These are phyloP conservation scores for Cyclina sinensis DNA, from an alignment of 1,140 invertebrate species.

Conservation along the genomic window DNA sequence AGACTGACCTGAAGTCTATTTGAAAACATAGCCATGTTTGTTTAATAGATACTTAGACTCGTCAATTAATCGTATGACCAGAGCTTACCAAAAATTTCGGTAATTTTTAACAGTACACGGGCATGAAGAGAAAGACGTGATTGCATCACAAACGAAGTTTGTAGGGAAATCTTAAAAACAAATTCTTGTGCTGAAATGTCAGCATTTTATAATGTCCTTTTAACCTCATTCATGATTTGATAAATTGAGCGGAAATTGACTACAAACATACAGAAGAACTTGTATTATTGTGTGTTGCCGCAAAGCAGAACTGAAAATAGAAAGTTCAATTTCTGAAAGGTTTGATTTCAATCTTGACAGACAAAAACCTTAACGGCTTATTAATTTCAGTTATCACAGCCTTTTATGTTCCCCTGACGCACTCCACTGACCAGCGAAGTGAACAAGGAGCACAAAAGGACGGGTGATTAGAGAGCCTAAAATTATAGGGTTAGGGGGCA, in stretches of 20 bases:
- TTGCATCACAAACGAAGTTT: too few species aligned
- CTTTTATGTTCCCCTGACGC: neutral
- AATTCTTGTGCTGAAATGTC: too few species aligned
- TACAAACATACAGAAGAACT: neutral
- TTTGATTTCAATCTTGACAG: slow-evolving; percentile 40
- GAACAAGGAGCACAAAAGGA: slow-evolving; percentile 17
- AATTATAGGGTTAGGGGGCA: slow-evolving; percentile 36
- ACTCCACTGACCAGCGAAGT: slow-evolving; percentile 15
- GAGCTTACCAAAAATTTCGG: too few species aligned
- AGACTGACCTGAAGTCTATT: too few species aligned
- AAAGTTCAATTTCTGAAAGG: slow-evolving; percentile 8
- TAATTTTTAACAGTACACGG: too few species aligned
- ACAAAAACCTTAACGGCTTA: neutral
- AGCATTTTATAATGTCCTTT: too few species aligned
- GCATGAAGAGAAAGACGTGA: too few species aligned
- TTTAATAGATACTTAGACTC: too few species aligned
- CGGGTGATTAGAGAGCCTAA: slow-evolving; percentile 23
- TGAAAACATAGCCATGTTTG: too few species aligned
- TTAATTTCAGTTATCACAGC: slow-evolving; percentile 10
- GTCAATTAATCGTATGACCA: too few species aligned
- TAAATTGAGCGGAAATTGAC: neutral
- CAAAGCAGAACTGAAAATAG: neutral
- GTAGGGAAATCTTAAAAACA: too few species aligned
- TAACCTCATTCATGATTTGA: neutral
- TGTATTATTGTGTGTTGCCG: neutral